phyloP scores from a whole-genome alignment of 64 coral and sea anemone genomes.

The Stichodactyla helianthus region DNA sequence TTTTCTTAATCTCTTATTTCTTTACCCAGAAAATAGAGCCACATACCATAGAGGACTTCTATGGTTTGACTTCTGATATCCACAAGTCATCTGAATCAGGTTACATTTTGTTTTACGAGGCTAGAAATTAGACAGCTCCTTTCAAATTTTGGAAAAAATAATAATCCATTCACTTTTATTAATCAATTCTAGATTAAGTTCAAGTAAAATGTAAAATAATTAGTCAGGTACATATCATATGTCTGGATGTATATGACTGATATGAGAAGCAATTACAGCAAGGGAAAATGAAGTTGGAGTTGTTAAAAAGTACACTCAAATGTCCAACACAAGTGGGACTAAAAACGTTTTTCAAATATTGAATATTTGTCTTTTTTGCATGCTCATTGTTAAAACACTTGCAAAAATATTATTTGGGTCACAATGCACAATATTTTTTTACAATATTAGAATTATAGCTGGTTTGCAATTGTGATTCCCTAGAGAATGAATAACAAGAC shows the following conservation, averaged over 20 bases:
- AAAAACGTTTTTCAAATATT: not conserved
- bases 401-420: not conserved
- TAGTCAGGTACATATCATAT: not conserved
- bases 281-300: no score
- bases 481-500: no score
- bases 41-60: slow-evolving; percentile 98
- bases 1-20: not conserved
- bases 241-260: no score
- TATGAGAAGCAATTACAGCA: no score
- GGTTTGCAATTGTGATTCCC: no score
- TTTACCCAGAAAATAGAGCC: slow-evolving; percentile 96
- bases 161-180: not conserved
- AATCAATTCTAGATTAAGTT: not conserved
- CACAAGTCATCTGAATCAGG: slow-evolving; percentile 98
- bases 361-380: not conserved
- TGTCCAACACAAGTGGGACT: not conserved
- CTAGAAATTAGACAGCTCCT: slow-evolving; percentile 7
- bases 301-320: no score
- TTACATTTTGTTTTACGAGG: slow-evolving; percentile 98
- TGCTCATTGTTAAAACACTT: not conserved
- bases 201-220: not conserved
- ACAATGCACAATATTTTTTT: not conserved
- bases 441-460: not conserved
- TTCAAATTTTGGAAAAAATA: not conserved
- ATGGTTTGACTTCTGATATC: slow-evolving; percentile 95